Evolutionary conservation across 2,797 vertebrate species (phyloP).

Genomic region (Rallus crepitans): DNA sequence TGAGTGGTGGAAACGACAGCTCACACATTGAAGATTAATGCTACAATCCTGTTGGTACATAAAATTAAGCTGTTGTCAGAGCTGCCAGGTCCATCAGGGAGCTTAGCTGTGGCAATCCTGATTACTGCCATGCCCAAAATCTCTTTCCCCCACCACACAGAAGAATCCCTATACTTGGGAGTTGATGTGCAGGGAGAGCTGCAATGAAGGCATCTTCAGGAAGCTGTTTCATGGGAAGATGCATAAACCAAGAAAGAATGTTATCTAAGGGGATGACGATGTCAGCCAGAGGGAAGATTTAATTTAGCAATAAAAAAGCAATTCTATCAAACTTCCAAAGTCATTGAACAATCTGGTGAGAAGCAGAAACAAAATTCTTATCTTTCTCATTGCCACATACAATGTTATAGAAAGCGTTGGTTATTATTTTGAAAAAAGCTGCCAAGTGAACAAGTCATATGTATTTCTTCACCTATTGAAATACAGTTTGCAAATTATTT

Average conservation of each 20-base stretch:
- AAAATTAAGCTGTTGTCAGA: not conserved
- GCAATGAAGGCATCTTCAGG: not conserved
- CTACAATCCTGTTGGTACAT: not conserved
- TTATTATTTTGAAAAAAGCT: not conserved
- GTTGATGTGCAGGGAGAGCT: not conserved
- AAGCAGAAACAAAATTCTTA: not conserved
- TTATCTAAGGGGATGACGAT: not conserved
- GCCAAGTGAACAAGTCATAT: not conserved
- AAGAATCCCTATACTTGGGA: not conserved
- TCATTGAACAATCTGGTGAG: not conserved
- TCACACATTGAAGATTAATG: not conserved
- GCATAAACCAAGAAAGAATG: not conserved
- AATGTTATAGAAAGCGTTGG: not conserved
- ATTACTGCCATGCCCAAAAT: not conserved
- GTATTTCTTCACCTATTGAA: not conserved
- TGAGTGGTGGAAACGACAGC: not conserved
- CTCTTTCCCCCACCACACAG: too few relatives aligned
- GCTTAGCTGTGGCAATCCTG: not conserved
- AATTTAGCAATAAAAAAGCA: not conserved
- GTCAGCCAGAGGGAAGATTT: not conserved
- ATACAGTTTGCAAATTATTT: not conserved
- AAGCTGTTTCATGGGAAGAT: not conserved
- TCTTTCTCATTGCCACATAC: not conserved
- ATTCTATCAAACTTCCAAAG: not conserved
- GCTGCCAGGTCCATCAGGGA: not conserved